Evolutionary conservation across 2,888 invertebrate species (phyloP).

Genomic region (Branchipolynoe longqiensis): DNA sequence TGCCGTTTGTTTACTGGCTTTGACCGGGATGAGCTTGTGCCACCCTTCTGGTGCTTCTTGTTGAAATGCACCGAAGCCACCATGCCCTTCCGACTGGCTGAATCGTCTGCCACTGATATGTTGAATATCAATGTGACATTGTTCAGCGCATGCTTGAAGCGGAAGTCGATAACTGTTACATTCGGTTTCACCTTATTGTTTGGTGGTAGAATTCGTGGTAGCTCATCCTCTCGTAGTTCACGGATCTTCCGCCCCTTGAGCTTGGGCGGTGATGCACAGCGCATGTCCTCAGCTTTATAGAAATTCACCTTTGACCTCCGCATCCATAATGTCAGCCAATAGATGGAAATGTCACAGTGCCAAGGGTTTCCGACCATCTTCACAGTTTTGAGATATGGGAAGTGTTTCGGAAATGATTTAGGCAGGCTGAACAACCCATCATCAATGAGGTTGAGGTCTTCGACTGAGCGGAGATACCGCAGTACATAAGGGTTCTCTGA

Average conservation of each 20-base stretch:
- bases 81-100: not conserved
- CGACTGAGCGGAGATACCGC: slow-evolving; percentile 57
- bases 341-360: slow-evolving; percentile 84
- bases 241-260: slow-evolving; percentile 74
- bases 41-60: not conserved
- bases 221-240: slow-evolving; percentile 64
- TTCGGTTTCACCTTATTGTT: not conserved
- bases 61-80: not conserved
- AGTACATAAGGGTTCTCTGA: slow-evolving; percentile 52
- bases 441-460: slow-evolving; percentile 86
- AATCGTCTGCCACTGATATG: not conserved
- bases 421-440: slow-evolving; percentile 86
- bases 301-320: slow-evolving; percentile 82
- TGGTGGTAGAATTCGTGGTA: slow-evolving; percentile 36
- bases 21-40: not conserved
- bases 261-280: slow-evolving; percentile 81
- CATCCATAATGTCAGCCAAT: slow-evolving; percentile 85
- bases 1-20: not conserved
- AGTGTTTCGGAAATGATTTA: slow-evolving; percentile 86
- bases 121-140: slow-evolving; percentile 31
- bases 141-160: slow-evolving; percentile 40
- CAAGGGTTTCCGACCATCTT: slow-evolving; percentile 88
- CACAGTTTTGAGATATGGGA: slow-evolving; percentile 87
- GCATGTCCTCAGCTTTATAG: slow-evolving; percentile 78
- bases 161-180: slow-evolving; percentile 21